phyloP scores from a whole-genome alignment of 2,113 vertebrate genomes.

The Muscicapa adusta region DNA sequence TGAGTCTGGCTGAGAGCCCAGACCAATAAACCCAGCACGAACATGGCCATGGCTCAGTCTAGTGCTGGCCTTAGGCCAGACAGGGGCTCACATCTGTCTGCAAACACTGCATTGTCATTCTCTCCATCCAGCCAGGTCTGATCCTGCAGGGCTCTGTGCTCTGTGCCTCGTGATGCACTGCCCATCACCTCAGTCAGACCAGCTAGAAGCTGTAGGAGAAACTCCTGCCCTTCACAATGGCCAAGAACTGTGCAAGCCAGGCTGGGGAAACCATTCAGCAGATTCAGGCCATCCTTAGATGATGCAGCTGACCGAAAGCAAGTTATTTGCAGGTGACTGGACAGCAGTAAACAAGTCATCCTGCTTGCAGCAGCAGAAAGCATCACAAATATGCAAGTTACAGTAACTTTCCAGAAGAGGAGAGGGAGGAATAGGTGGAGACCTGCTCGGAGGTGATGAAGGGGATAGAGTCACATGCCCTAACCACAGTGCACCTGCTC shows the following conservation, averaged over 20 bases:
- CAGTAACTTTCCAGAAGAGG: slow-evolving; percentile 28
- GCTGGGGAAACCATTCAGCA: background rate
- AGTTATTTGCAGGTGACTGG: background rate
- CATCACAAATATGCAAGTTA: slow-evolving; percentile 1
- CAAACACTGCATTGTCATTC: background rate
- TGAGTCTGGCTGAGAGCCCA: background rate
- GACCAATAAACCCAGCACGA: background rate
- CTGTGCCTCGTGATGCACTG: background rate
- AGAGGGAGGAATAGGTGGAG: slow-evolving; percentile 43
- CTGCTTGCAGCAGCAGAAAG: slow-evolving; percentile 23
- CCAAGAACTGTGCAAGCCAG: background rate
- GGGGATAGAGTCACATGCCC: slow-evolving; percentile 22
- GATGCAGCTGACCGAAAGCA: background rate
- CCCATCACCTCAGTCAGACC: background rate
- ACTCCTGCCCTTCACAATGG: background rate
- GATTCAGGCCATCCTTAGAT: background rate
- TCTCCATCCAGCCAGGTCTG: background rate
- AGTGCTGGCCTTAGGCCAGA: background rate
- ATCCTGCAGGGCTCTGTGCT: background rate
- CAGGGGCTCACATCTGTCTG: background rate
- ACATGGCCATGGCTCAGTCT: background rate
- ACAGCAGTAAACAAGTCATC: background rate
- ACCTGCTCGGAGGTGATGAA: slow-evolving; percentile 18
- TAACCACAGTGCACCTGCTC: slow-evolving; percentile 25
- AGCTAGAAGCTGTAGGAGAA: background rate